A percentile compares a stretch with the other conserved stretches of the same genome.
Evolutionary conservation across 2,113 vertebrate species (phyloP).

Genomic region (Ammodramus savannarum): DNA sequence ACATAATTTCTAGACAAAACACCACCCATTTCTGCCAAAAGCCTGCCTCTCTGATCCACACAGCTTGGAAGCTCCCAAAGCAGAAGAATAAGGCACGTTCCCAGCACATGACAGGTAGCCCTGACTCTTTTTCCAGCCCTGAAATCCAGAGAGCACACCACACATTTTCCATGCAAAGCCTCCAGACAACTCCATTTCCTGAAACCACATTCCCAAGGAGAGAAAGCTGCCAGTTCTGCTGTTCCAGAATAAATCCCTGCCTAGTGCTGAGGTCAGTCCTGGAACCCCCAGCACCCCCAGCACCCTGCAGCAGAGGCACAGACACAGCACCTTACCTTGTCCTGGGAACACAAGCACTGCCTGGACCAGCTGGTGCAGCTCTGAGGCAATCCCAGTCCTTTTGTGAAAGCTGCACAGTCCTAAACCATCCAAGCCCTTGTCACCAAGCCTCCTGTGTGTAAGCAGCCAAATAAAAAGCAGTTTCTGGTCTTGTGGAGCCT

Average conservation of each 20-base stretch:
- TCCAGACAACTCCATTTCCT: constrained; percentile 6
- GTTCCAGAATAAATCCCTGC: background rate
- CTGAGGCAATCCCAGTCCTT: constrained; percentile 4
- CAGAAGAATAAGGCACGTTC: background rate
- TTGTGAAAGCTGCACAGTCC: background rate
- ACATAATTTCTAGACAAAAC: background rate
- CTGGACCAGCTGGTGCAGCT: background rate
- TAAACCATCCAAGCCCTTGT: background rate
- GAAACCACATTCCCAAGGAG: background rate
- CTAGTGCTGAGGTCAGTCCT: background rate
- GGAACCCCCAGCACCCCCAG: background rate
- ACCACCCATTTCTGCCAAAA: background rate
- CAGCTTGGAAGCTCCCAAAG: background rate
- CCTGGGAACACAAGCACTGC: background rate
- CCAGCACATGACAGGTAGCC: background rate
- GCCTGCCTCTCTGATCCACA: background rate
- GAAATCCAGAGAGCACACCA: background rate
- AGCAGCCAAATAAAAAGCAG: background rate
- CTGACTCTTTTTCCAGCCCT: background rate
- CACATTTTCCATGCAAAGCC: constrained; percentile 30
- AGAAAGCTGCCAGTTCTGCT: background rate
- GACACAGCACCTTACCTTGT: background rate
- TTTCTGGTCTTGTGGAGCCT: background rate
- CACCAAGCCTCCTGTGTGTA: background rate
- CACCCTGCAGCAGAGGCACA: background rate